phyloP scores from a whole-genome alignment of 1,140 invertebrate genomes.

The Sinella curviseta region DNA sequence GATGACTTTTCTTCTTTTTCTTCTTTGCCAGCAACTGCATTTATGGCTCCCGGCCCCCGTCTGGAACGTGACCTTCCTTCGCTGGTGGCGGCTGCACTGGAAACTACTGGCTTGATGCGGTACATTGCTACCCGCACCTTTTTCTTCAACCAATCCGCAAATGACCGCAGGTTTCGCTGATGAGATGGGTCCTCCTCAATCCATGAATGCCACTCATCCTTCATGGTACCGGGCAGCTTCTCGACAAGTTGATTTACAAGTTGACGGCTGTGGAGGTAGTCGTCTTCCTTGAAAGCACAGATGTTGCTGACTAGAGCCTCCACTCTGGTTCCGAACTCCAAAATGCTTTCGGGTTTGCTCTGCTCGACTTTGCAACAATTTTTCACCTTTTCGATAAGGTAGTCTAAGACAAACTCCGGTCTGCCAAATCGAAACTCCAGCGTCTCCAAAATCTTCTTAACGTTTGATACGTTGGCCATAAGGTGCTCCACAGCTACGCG shows the following conservation, averaged over 20 bases:
- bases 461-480: neutral
- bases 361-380: neutral
- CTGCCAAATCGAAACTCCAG: neutral
- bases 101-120: neutral
- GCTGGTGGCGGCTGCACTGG: neutral
- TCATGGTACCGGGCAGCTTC: neutral
- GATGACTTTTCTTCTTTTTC: neutral
- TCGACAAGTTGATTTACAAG: neutral
- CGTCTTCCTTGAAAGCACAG: neutral
- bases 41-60: neutral
- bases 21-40: neutral
- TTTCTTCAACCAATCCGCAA: neutral
- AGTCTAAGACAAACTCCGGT: neutral
- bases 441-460: neutral
- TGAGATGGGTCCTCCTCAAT: neutral
- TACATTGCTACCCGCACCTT: neutral
- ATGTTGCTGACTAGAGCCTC: neutral
- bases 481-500: too few species aligned
- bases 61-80: neutral
- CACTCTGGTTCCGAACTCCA: neutral
- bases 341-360: neutral
- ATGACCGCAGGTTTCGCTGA: neutral
- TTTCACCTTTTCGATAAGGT: neutral
- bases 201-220: neutral
- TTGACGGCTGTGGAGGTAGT: neutral